A percentile compares a stretch with the other conserved stretches of the same genome.
These are phyloP conservation scores for Agrotis ipsilon DNA, from an alignment of 2,888 invertebrate species.

Conservation along the genomic window DNA sequence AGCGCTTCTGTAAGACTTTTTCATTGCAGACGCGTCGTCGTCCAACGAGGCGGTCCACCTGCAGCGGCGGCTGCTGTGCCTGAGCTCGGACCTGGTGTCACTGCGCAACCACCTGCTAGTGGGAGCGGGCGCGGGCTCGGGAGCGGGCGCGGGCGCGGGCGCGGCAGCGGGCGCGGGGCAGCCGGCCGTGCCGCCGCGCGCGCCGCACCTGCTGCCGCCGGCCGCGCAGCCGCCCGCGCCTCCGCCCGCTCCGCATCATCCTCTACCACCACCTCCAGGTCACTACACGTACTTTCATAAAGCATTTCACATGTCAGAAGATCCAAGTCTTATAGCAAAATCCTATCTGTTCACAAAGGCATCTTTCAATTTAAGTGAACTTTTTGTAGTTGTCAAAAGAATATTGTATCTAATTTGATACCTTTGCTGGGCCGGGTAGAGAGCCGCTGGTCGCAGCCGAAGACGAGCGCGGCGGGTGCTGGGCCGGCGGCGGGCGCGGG, in stretches of 20 bases:
- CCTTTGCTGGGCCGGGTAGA: slow-evolving; percentile 65
- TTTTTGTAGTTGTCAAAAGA: not conserved
- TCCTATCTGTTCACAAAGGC: not conserved
- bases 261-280: slow-evolving; percentile 75
- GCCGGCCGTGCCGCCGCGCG: slow-evolving; percentile 78
- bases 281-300: not conserved
- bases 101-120: slow-evolving; percentile 97
- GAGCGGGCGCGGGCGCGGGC: slow-evolving; percentile 63
- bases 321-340: too few relatives aligned
- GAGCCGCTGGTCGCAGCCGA: slow-evolving; percentile 71
- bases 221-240: slow-evolving; percentile 78
- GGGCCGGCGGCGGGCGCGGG: slow-evolving; percentile 66
- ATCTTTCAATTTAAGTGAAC: not conserved
- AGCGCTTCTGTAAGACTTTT: not conserved
- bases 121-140: slow-evolving; percentile 78
- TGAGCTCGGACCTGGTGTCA: slow-evolving; percentile 97
- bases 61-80: slow-evolving; percentile 97
- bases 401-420: too few relatives aligned
- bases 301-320: not conserved
- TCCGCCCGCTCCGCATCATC: slow-evolving; percentile 66
- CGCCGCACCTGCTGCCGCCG: slow-evolving; percentile 79
- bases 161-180: slow-evolving; percentile 63
- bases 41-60: slow-evolving; percentile 98
- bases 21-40: slow-evolving; percentile 96
- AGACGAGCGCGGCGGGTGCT: slow-evolving; percentile 69